Conservation (phyloP, 2,113 vertebrate genomes). For the Narcine bancroftii region DNA sequence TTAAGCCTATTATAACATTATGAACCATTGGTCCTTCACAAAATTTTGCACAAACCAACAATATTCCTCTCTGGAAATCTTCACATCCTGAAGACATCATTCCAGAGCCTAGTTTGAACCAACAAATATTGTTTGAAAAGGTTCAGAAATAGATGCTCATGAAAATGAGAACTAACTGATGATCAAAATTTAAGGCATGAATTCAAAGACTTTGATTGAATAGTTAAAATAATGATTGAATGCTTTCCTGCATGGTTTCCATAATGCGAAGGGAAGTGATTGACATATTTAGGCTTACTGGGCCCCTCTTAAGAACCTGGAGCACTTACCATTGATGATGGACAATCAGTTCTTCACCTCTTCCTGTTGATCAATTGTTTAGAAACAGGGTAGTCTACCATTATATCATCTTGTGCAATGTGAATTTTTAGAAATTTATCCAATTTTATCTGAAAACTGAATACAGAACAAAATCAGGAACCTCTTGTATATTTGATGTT, state of each 20-base stretch:
- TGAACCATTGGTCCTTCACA: no score
- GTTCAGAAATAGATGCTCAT: not conserved
- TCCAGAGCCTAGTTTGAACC: not conserved
- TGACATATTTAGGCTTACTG: not conserved
- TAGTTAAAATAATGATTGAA: not conserved
- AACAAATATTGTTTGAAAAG: not conserved
- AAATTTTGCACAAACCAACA: not conserved
- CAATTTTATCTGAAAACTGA: no score
- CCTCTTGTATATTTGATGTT: no score
- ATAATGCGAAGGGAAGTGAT: not conserved
- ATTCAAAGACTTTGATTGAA: not conserved
- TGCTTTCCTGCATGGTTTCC: not conserved
- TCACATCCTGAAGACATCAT: not conserved
- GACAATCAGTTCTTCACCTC: not conserved
- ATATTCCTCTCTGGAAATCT: not conserved
- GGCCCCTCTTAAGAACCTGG: not conserved
- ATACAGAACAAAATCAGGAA: no score
- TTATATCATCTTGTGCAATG: no score
- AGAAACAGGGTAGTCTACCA: not conserved
- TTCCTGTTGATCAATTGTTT: not conserved
- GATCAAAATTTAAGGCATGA: not conserved
- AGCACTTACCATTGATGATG: not conserved
- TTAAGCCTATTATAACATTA: not conserved
- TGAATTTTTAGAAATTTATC: no score
- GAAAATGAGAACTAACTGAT: not conserved